Evolutionary conservation across 2,888 invertebrate species (phyloP).

Genomic region (Tillus elongatus): DNA sequence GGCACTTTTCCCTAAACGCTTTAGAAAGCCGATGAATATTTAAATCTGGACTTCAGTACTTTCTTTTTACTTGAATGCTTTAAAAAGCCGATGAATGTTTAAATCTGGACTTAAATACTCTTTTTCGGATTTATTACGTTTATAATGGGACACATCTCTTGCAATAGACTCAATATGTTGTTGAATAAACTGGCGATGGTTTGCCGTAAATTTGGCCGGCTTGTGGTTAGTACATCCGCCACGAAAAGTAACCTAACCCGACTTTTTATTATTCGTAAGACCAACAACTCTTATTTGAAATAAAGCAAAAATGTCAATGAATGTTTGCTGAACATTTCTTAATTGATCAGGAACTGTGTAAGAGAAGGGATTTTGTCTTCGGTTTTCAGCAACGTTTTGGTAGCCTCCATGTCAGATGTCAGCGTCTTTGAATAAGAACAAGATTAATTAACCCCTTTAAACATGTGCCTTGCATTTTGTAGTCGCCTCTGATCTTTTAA

Average conservation of each 20-base stretch:
- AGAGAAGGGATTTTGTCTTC: no score
- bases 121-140: neutral
- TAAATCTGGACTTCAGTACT: neutral
- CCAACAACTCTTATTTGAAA: conserved; percentile 1
- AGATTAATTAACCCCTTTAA: no score
- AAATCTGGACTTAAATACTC: conserved; percentile 2
- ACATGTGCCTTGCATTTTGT: no score
- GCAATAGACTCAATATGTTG: neutral
- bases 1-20: conserved; percentile 1
- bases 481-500: no score
- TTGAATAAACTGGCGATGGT: conserved; percentile 1
- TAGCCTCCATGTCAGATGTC: no score
- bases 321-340: no score
- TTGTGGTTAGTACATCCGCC: conserved; percentile 4
- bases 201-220: conserved; percentile 1
- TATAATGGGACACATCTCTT: conserved; percentile 3
- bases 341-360: no score
- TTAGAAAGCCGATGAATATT: conserved; percentile 3
- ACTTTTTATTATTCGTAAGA: conserved; percentile 1
- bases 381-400: no score
- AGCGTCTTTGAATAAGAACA: no score
- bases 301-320: conserved; percentile 1
- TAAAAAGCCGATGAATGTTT: conserved; percentile 3
- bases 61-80: neutral
- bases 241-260: conserved; percentile 1